Evolutionary conservation across 2,113 vertebrate genomes (phyloP).

Genomic region (Marmota flaviventris): DNA sequence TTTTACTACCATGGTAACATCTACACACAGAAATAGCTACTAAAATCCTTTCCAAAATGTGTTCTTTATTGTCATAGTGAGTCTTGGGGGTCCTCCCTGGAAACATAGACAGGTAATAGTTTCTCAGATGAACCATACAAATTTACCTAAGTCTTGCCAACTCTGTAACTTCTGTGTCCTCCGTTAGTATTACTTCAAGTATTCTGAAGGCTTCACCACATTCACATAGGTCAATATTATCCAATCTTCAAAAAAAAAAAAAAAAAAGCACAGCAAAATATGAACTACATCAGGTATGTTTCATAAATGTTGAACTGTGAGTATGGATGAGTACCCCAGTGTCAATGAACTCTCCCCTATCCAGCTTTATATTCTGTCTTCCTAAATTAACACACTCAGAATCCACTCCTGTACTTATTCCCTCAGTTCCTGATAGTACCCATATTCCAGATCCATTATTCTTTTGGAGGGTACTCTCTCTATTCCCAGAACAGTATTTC

Average conservation of each 20-base stretch:
- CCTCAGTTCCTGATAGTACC: background rate
- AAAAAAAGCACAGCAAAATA: background rate
- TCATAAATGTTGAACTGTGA: background rate
- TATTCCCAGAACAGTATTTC: slow-evolving; percentile 12
- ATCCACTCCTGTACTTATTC: too few species aligned
- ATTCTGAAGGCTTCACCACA: background rate
- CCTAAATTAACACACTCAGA: background rate
- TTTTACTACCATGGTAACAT: background rate
- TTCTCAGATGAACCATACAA: background rate
- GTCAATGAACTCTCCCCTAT: background rate
- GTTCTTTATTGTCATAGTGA: background rate
- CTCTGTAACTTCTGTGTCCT: background rate
- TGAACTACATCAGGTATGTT: background rate
- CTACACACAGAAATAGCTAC: background rate
- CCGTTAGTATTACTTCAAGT: background rate
- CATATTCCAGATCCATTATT: background rate
- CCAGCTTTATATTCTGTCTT: background rate
- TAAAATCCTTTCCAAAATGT: background rate
- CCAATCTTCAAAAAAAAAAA: background rate
- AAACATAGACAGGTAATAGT: background rate
- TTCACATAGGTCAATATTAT: background rate
- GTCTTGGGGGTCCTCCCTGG: background rate
- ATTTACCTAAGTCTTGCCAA: background rate
- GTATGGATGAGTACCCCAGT: background rate
- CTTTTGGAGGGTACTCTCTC: background rate